Evolutionary conservation across 2,113 vertebrate species (phyloP).

Genomic region (Corydoras maculifer): DNA sequence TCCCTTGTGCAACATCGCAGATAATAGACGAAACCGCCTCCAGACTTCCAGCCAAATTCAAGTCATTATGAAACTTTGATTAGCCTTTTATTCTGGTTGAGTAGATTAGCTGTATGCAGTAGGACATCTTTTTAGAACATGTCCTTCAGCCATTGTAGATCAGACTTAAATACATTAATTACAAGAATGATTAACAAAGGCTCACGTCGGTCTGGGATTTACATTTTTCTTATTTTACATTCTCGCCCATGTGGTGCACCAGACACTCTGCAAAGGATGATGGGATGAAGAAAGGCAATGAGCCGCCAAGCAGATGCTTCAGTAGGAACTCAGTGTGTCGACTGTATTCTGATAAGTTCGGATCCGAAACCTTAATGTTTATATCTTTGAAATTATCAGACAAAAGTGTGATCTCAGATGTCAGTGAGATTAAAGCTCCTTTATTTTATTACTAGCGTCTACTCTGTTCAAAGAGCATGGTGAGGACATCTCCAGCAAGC

Average conservation of each 20-base stretch:
- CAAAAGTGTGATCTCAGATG: no score
- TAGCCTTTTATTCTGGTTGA: neutral
- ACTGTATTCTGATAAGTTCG: no score
- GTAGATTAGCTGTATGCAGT: neutral
- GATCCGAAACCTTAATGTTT: no score
- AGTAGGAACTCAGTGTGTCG: no score
- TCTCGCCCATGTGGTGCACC: neutral
- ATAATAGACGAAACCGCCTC: neutral
- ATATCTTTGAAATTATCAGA: no score
- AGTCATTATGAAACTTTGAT: neutral
- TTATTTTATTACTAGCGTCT: no score
- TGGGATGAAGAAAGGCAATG: no score
- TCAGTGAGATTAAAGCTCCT: no score
- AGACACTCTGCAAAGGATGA: no score
- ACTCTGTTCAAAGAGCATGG: no score
- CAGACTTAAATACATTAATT: neutral
- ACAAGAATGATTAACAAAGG: neutral
- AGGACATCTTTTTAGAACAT: neutral
- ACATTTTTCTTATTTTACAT: neutral
- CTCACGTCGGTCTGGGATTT: neutral
- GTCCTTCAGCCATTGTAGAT: neutral
- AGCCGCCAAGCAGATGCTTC: no score
- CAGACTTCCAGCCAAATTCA: neutral
- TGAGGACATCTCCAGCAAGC: no score
- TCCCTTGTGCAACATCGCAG: neutral